Base-by-base conservation (phyloP, 2,113 vertebrate genomes). In the Amphiprion percula region DNA sequence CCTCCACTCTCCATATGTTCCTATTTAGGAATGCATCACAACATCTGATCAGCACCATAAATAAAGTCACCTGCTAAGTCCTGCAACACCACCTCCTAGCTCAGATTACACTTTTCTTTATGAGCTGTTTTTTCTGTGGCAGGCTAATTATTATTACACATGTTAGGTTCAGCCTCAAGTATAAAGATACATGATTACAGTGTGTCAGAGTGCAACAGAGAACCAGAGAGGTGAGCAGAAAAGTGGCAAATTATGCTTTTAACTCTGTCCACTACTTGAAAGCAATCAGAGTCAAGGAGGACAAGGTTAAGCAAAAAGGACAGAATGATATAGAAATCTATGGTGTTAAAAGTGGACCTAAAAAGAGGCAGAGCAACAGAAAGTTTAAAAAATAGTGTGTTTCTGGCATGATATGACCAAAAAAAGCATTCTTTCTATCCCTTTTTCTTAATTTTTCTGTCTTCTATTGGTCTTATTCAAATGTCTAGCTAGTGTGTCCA, bases 61-160 rank as follows among this genome's bases (percentile, higher is more conserved):
- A 87, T 87, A 84, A 76, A 76, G 55, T 78, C 59, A 63, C 68
- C 74, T 82, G 85, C 73, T 75, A 78, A 83, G 47, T 64, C 64
- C 73, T 12, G 64, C 64, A 76, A 56, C 62, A 62, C 60, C 39
- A 37, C 80, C 65, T 30, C 46, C 39, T 30, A 37, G 83, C 82
- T 92, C 59, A 28, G 33, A 47, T 88, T 88, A 61, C 87, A 61
- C n/a, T 79, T 55, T 77, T 58, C 74, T 87, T 84, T 85, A 82
- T 70, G 30, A 54, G 52, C 49, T 17, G 61, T 74, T 56, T 79
- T 26, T 82, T 84, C 61, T 75, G 23, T 26, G 10, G 55, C 61
- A 16, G n/a, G 28, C 66, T 87, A 85, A 89, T 88, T 68, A 77
- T 74, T 84, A 84, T 44, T 77, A 74, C 84, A 83, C 84, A 49